phyloP scores from a whole-genome alignment of 2,888 invertebrate genomes.

The Thera britannica region DNA sequence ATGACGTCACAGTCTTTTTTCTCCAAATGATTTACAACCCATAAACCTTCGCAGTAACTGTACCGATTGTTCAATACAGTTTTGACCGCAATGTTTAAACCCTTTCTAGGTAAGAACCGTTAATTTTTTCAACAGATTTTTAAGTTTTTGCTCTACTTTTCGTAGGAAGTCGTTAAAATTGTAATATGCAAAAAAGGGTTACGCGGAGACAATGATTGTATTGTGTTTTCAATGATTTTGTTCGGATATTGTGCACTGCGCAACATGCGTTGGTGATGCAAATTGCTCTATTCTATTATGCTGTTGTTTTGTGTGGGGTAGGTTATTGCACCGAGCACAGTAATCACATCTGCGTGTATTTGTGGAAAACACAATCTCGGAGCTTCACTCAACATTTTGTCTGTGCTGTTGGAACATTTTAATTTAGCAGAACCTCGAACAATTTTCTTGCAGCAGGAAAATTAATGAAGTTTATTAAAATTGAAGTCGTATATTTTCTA shows the following conservation, averaged over 20 bases:
- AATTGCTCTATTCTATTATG: slow-evolving; percentile 49
- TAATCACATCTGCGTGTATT: slow-evolving; percentile 40
- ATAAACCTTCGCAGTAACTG: slow-evolving; percentile 82
- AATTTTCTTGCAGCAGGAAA: not conserved
- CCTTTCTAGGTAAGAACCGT: slow-evolving; percentile 78
- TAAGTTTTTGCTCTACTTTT: slow-evolving; percentile 76
- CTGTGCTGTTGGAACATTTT: slow-evolving; percentile 8
- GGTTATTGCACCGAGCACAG: slow-evolving; percentile 33
- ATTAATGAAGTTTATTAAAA: not conserved
- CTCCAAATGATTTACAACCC: slow-evolving; percentile 80
- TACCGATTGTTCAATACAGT: slow-evolving; percentile 80
- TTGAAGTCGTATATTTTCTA: too few relatives aligned
- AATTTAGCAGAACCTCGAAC: slow-evolving; percentile 1
- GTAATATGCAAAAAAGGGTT: slow-evolving; percentile 82
- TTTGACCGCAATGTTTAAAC: slow-evolving; percentile 81
- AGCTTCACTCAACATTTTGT: slow-evolving; percentile 8
- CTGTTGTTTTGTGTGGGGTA: slow-evolving; percentile 36
- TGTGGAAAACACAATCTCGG: slow-evolving; percentile 32
- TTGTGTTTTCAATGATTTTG: slow-evolving; percentile 50
- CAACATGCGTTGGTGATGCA: slow-evolving; percentile 52
- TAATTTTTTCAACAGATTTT: slow-evolving; percentile 58
- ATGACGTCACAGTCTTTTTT: slow-evolving; percentile 80
- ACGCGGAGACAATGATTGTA: slow-evolving; percentile 55
- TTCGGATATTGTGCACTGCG: slow-evolving; percentile 53
- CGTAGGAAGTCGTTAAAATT: slow-evolving; percentile 66